Evolutionary conservation across 2,888 invertebrate genomes (phyloP).

Genomic region (Drosophila infuscata): DNA sequence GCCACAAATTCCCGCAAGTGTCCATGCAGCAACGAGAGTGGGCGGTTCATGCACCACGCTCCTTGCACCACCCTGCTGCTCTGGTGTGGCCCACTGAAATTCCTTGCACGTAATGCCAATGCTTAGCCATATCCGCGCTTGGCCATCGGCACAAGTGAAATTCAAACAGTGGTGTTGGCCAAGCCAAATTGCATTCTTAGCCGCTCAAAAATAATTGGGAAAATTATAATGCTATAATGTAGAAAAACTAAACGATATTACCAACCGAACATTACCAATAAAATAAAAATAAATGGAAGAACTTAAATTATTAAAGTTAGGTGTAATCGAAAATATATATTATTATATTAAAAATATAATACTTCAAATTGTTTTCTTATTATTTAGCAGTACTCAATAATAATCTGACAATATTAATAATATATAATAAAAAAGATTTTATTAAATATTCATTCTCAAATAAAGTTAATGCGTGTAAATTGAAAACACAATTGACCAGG

Average conservation of each 20-base stretch:
- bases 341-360: neutral
- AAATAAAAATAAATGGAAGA: neutral
- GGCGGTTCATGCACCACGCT: constrained; percentile 66
- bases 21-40: constrained; percentile 61
- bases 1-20: constrained; percentile 53
- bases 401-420: neutral
- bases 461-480: neutral
- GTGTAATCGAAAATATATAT: neutral
- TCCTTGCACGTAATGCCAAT: constrained; percentile 69
- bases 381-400: neutral
- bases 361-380: neutral
- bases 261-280: neutral
- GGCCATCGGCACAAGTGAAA: constrained; percentile 60
- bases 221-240: constrained; percentile 41
- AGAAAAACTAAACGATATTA: neutral
- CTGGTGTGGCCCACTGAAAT: constrained; percentile 51
- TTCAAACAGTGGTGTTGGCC: constrained; percentile 40
- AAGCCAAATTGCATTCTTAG: constrained; percentile 47
- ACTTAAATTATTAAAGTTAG: neutral
- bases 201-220: constrained; percentile 32
- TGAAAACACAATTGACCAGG: no score
- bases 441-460: neutral
- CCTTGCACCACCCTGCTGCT: constrained; percentile 20
- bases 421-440: neutral
- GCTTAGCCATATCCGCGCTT: constrained; percentile 67